These are phyloP conservation scores for Penaeus monodon DNA, from an alignment of 2,888 invertebrate genomes.

Conservation along the genomic window DNA sequence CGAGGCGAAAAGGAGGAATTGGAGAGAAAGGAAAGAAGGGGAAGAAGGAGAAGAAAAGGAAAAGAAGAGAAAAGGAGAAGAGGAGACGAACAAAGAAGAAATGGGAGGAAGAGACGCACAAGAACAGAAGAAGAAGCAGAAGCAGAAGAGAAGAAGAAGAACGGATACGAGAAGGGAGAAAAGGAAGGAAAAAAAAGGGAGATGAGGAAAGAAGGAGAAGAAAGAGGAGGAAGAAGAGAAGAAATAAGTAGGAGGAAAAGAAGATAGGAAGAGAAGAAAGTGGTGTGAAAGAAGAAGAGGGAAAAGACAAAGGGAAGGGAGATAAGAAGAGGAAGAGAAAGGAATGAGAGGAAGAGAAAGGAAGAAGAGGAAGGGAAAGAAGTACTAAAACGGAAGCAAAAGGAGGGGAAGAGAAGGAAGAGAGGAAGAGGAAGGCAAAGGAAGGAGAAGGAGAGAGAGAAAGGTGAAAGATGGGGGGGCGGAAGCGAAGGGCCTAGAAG, in stretches of 20 bases:
- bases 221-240: no score
- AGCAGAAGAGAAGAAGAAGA: no score
- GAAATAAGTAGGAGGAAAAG: background rate
- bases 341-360: no score
- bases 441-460: no score
- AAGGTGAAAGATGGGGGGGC: background rate
- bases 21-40: background rate
- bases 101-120: no score
- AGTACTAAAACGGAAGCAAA: no score
- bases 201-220: background rate
- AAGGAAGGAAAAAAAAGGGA: no score
- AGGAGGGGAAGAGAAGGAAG: no score
- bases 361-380: no score
- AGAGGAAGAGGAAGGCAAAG: no score
- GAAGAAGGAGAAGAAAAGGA: background rate
- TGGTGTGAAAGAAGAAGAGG: background rate
- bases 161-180: background rate
- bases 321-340: background rate
- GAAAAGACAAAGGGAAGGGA: background rate
- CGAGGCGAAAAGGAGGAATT: background rate
- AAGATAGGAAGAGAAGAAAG: background rate
- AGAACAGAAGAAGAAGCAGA: no score
- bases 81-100: no score
- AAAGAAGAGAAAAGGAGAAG: background rate
- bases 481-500: background rate